Percentiles rank a stretch among this genome's conserved stretches.
These are phyloP conservation scores for Aricia agestis DNA, from an alignment of 1,140 invertebrate genomes.

Conservation along the genomic window DNA sequence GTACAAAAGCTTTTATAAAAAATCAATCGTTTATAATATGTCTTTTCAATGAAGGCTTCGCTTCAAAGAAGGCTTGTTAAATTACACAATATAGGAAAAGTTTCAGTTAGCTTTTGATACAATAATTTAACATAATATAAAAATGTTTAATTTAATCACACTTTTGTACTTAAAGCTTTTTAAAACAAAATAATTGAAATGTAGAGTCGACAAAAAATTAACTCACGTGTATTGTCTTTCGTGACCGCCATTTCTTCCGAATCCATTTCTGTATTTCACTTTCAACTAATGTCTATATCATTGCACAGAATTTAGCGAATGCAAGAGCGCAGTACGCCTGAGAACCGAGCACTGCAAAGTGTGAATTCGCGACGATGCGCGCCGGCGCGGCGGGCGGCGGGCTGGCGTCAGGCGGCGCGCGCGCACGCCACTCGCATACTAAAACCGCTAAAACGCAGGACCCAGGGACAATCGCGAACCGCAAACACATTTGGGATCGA, in stretches of 20 bases:
- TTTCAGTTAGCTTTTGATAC: too few species aligned
- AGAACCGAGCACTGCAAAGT: conserved; percentile 43
- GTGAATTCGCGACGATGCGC: conserved; percentile 40
- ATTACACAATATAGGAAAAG: too few species aligned
- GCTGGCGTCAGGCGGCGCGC: conserved; percentile 63
- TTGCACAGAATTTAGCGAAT: conserved; percentile 53
- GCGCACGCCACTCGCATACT: conserved; percentile 70
- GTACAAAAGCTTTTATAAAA: neutral
- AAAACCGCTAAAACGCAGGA: conserved; percentile 49
- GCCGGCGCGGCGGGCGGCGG: conserved; percentile 40
- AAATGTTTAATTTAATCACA: too few species aligned
- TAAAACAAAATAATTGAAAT: neutral
- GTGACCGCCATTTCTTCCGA: conserved; percentile 37
- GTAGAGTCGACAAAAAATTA: neutral
- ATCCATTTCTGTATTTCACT: neutral
- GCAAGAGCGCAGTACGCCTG: conserved; percentile 23
- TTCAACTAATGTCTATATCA: conserved; percentile 36
- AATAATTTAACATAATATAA: too few species aligned
- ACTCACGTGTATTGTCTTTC: conserved; percentile 41
- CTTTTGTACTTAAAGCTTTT: neutral
- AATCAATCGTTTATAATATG: neutral
- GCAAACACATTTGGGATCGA: conserved; percentile 54
- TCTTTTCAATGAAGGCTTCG: neutral
- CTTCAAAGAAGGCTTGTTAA: too few species aligned
- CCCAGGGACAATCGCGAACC: conserved; percentile 57